Evolutionary conservation across 1,140 invertebrate genomes (phyloP), one percentile per base, ranked within the genome.

Genomic region (Adoxophyes honmai): DNA sequence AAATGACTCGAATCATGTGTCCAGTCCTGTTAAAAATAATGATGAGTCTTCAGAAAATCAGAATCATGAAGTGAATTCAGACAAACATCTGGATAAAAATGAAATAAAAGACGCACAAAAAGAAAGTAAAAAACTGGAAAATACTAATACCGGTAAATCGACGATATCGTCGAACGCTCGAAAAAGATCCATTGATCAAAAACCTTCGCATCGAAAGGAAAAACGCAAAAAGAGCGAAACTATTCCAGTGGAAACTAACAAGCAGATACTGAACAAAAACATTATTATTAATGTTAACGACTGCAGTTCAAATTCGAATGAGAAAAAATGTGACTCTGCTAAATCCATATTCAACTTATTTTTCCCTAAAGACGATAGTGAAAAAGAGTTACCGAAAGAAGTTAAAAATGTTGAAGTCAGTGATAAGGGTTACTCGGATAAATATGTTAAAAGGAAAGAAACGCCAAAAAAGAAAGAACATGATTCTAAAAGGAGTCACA

Each of bases 131-230:
- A 64, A 66, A 51, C 28, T 57, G 18, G 56, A 74, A 48, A 73
- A 75, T 42, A 16, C 57, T 4, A 60, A 51, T 44, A 52, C 44
- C 34, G 54, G 38, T 10, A 77, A 70, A 58, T 59, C 63, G 10
- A 44, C 66, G 7, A 57, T 57, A 57, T 44, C 61, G 48, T 59
- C 66, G 10, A 75, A 69, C 58, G 70, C 78, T 38, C 73, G 80
- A 10, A 87, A 88, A 73, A 75, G 83, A 59, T 77, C 79, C 8
- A 66, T 67, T 54, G 82, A 87, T n/a, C 76, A 81, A 66, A 79
- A 68, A 62, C 78, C 81, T 39, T 83, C 76, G 18, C 82, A 87
- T 72, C 76, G 84, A 42, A 88, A 87, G 73, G 86, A 88, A 75
- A 88, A 88, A 66, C 72, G 82, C 11, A 88, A 86, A 64, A 88